Evolutionary conservation across 2,113 vertebrate genomes (phyloP).

Genomic region (Gorsachius goisagi): DNA sequence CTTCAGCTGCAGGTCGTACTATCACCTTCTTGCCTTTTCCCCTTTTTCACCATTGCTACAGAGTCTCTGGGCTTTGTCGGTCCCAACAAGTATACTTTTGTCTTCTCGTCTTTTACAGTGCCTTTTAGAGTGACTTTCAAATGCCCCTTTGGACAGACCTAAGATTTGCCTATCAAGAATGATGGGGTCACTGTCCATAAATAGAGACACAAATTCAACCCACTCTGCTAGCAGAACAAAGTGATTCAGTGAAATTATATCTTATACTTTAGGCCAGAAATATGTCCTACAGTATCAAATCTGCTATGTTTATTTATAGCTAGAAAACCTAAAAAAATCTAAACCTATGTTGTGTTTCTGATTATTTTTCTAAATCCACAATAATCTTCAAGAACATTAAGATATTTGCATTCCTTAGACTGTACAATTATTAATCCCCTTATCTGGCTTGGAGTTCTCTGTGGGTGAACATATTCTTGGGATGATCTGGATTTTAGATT

Average conservation of each 20-base stretch:
- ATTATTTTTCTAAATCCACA: slow-evolving; percentile 75
- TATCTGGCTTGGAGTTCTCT: slow-evolving; percentile 68
- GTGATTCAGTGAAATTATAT: not conserved
- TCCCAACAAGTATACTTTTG: not conserved
- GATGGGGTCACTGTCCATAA: not conserved
- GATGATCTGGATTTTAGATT: slow-evolving; percentile 67
- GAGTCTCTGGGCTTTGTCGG: not conserved
- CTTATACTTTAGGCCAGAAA: slow-evolving; percentile 4
- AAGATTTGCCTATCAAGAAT: not conserved
- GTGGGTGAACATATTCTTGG: slow-evolving; percentile 56
- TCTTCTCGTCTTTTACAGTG: not conserved
- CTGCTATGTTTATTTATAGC: slow-evolving; percentile 54
- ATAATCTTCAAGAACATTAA: slow-evolving; percentile 72
- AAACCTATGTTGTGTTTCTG: slow-evolving; percentile 63
- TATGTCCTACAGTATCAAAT: not conserved
- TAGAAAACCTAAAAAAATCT: not conserved
- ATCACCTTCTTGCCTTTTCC: not conserved
- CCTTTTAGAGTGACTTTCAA: not conserved
- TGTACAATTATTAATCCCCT: slow-evolving; percentile 71
- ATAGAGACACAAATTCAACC: not conserved
- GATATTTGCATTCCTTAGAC: slow-evolving; percentile 66
- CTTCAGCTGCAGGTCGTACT: not conserved
- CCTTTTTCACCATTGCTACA: not conserved
- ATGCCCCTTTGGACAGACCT: not conserved
- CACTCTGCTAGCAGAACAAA: not conserved